Evolutionary conservation across 1,140 invertebrate genomes (phyloP).

Genomic region (Batillaria attramentaria): DNA sequence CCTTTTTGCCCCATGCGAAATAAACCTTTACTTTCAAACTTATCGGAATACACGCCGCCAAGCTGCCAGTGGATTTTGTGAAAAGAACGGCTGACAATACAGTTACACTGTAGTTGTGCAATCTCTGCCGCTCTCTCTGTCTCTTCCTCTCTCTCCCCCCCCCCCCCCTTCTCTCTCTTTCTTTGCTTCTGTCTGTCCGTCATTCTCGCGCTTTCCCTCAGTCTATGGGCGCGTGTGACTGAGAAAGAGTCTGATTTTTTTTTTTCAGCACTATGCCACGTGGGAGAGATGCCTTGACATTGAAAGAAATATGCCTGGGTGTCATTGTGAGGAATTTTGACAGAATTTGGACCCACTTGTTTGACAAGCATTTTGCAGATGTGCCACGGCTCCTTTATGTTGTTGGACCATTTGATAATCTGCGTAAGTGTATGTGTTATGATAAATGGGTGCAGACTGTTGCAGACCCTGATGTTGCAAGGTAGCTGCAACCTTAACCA

Average conservation of each 20-base stretch:
- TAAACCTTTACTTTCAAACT: no score
- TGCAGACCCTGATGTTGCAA: no score
- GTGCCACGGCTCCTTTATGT: conserved; percentile 20
- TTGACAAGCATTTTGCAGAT: conserved; percentile 14
- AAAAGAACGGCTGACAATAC: no score
- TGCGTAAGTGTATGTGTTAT: conserved; percentile 19
- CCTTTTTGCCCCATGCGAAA: no score
- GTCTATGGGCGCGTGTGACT: not conserved
- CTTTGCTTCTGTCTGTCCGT: not conserved
- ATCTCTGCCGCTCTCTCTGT: conserved; percentile 2
- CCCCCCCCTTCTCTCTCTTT: conserved; percentile 11
- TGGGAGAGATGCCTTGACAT: not conserved
- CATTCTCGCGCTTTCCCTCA: not conserved
- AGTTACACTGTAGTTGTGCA: no score
- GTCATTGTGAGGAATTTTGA: conserved; percentile 23
- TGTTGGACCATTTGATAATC: conserved; percentile 23
- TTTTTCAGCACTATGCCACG: not conserved
- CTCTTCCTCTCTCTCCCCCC: not conserved
- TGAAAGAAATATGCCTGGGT: conserved; percentile 19
- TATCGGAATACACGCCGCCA: no score
- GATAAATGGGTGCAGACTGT: no score
- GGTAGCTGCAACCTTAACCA: no score
- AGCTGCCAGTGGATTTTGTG: no score
- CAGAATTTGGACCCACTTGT: not conserved
- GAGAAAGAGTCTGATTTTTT: not conserved